Conservation (phyloP, 2,113 vertebrate genomes). For the Pteropus alecto region DNA sequence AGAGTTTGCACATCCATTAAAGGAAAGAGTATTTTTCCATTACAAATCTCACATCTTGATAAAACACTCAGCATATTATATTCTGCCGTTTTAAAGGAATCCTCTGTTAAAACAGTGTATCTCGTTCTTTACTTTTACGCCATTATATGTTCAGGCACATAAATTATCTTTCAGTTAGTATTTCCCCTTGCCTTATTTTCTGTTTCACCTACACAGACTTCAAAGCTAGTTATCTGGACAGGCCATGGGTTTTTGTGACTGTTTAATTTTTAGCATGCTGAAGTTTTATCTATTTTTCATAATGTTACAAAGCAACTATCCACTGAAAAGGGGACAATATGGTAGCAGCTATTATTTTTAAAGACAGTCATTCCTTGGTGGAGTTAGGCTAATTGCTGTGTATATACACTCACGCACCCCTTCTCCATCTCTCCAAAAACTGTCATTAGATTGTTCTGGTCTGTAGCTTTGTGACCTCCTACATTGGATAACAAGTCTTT, state of each 20-base stretch:
- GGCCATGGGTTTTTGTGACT: background rate
- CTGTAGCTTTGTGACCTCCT: background rate
- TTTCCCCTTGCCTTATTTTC: constrained; percentile 60
- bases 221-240: background rate
- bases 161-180: constrained; percentile 62
- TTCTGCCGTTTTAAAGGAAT: constrained; percentile 56
- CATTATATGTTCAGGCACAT: constrained; percentile 23
- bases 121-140: constrained; percentile 35
- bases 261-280: constrained; percentile 5
- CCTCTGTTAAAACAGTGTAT: constrained; percentile 56
- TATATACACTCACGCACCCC: accelerated
- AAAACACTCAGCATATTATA: constrained; percentile 23
- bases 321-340: background rate
- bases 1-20: constrained; percentile 62
- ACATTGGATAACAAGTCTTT: background rate
- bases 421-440: background rate
- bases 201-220: constrained; percentile 45
- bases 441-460: background rate
- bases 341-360: background rate
- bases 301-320: background rate
- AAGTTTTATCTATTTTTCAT: background rate
- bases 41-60: constrained; percentile 46
- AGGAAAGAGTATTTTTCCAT: constrained; percentile 63
- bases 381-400: background rate
- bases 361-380: background rate